Conservation (phyloP, 2,888 invertebrate genomes). For the Aproaerema taeniolella region DNA sequence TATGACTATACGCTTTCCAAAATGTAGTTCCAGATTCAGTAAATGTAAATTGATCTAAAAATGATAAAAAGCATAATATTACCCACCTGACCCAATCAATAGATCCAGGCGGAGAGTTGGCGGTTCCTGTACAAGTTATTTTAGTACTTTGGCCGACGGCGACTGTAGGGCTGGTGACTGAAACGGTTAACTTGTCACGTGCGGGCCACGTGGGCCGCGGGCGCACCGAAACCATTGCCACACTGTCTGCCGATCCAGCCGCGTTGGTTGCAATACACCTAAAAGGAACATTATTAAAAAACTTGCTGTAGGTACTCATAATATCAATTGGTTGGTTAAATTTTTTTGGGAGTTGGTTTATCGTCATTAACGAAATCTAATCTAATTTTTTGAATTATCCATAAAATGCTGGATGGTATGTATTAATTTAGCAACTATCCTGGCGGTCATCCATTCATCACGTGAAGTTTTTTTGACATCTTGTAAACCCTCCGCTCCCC, state of each 20-base stretch:
- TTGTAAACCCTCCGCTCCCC: no score
- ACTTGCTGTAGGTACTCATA: not conserved
- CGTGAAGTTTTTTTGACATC: no score
- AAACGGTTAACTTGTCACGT: slow-evolving; percentile 64
- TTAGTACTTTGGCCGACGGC: slow-evolving; percentile 52
- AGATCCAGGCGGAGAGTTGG: slow-evolving; percentile 77
- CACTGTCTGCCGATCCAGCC: slow-evolving; percentile 79
- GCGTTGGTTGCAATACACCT: slow-evolving; percentile 86
- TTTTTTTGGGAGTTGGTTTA: not conserved
- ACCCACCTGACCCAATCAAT: slow-evolving; percentile 74
- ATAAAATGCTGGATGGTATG: no score
- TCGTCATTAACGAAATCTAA: no score
- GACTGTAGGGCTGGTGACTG: slow-evolving; percentile 77
- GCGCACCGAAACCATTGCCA: slow-evolving; percentile 82
- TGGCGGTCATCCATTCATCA: no score
- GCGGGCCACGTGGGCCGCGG: slow-evolving; percentile 43
- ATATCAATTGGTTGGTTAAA: not conserved
- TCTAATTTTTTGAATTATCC: no score
- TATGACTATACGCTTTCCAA: no score
- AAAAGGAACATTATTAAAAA: slow-evolving; percentile 7
- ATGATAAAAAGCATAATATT: no score
- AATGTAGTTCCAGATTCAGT: no score
- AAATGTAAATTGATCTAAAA: no score
- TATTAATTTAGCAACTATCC: no score
- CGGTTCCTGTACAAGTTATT: slow-evolving; percentile 77